Percentiles rank a stretch among this genome's conserved stretches.
Evolutionary conservation across 2,797 vertebrate species (phyloP).

Genomic region (Perodicticus potto): DNA sequence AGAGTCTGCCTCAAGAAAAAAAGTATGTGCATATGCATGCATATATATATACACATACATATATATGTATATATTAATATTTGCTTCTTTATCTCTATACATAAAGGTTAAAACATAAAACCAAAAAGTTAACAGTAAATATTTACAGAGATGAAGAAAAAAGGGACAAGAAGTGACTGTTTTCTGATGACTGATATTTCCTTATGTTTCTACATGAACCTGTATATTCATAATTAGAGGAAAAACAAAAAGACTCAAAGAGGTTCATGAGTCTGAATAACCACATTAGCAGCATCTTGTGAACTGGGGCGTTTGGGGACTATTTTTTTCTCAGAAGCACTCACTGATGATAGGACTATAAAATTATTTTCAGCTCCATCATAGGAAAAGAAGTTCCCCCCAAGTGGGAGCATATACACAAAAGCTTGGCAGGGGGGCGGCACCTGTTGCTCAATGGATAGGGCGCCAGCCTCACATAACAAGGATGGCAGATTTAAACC

Average conservation of each 20-base stretch:
- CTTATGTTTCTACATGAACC: not conserved
- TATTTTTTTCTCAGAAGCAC: not conserved
- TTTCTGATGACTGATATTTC: not conserved
- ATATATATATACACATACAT: not conserved
- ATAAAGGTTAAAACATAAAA: not conserved
- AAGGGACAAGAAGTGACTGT: not conserved
- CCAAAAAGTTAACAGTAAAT: not conserved
- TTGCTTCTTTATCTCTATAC: not conserved
- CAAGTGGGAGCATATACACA: not conserved
- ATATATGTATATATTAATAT: not conserved
- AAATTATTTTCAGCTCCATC: not conserved
- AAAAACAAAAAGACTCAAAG: slow-evolving; percentile 29
- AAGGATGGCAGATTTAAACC: no score
- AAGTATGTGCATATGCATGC: not conserved
- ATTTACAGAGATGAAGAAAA: not conserved
- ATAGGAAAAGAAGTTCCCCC: not conserved
- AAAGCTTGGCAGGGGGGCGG: not conserved
- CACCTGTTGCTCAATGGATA: no score
- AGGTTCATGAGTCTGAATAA: not conserved
- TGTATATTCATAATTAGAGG: not conserved
- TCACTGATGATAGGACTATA: not conserved
- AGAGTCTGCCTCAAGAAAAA: not conserved
- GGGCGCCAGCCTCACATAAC: no score
- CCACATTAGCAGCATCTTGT: not conserved
- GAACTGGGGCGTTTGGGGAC: not conserved